Percentiles rank a stretch among this genome's conserved stretches.
phyloP scores from a whole-genome alignment of 2,888 invertebrate genomes.

The Diachrysia chrysitis region DNA sequence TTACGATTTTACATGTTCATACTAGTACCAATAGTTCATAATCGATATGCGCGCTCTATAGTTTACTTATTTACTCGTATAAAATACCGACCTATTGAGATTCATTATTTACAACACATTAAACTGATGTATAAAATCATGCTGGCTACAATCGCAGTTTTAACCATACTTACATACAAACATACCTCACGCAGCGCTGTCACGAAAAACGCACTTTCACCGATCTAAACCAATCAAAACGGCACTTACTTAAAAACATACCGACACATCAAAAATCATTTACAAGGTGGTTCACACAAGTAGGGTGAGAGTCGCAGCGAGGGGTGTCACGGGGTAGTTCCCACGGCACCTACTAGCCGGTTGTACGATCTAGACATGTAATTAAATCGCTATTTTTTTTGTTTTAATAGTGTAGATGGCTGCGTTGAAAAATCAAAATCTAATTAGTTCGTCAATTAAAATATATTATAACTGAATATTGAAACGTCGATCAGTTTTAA shows the following conservation, averaged over 20 bases:
- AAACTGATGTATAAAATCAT: too few relatives aligned
- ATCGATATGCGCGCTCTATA: too few relatives aligned
- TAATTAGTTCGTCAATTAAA: too few relatives aligned
- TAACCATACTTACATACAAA: neutral
- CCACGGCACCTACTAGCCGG: constrained; percentile 53
- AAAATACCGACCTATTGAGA: too few relatives aligned
- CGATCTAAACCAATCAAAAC: constrained; percentile 24
- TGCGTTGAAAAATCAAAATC: too few relatives aligned
- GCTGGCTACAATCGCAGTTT: neutral
- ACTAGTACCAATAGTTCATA: too few relatives aligned
- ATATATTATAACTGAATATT: too few relatives aligned
- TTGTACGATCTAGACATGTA: constrained; percentile 35
- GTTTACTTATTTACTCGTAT: too few relatives aligned
- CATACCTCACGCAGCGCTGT: constrained; percentile 6
- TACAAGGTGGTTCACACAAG: constrained; percentile 51
- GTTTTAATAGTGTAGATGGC: too few relatives aligned
- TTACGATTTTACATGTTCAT: too few relatives aligned
- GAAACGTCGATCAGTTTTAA: too few relatives aligned
- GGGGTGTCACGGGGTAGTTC: constrained; percentile 54
- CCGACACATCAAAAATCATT: constrained; percentile 49
- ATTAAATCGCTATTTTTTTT: constrained; percentile 40
- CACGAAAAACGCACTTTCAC: constrained; percentile 20
- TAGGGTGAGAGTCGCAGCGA: constrained; percentile 47
- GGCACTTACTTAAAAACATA: constrained; percentile 38
- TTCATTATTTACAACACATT: too few relatives aligned